phyloP scores from a whole-genome alignment of 2,113 vertebrate species.

The Notothenia rossii region DNA sequence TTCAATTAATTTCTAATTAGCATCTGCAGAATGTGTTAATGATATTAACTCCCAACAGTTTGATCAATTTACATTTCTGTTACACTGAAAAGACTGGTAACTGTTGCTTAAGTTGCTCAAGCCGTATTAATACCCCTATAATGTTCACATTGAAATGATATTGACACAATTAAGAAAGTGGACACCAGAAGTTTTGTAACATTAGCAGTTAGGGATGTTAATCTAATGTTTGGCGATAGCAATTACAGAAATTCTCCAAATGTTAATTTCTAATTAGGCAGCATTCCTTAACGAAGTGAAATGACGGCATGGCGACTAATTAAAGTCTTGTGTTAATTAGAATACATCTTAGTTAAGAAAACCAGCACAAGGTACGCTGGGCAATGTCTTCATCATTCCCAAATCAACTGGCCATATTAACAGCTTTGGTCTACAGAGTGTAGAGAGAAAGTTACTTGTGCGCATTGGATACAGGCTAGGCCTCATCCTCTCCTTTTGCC shows the following conservation, averaged over 20 bases:
- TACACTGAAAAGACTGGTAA: background rate
- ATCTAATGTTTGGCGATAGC: conserved; percentile 46
- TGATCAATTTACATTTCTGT: conserved; percentile 46
- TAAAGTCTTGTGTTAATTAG: conserved; percentile 79
- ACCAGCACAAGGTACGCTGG: conserved; percentile 51
- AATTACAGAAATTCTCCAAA: conserved; percentile 71
- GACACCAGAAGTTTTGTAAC: conserved; percentile 42
- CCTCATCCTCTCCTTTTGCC: conserved; percentile 39
- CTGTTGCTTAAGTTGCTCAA: background rate
- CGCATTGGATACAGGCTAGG: conserved; percentile 36
- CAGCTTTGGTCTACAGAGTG: conserved; percentile 53
- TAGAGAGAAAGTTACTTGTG: conserved; percentile 67
- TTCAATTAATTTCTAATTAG: conserved; percentile 63
- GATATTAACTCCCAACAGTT: conserved; percentile 52
- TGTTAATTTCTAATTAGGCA: conserved; percentile 74
- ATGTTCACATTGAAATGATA: conserved; percentile 52
- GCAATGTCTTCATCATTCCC: conserved; percentile 70
- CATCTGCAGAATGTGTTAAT: conserved; percentile 52
- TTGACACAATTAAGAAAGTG: conserved; percentile 59
- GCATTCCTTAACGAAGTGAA: conserved; percentile 63
- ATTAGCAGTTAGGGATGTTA: conserved; percentile 26
- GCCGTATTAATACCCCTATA: conserved; percentile 3
- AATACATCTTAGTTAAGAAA: conserved; percentile 73
- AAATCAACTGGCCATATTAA: conserved; percentile 71
- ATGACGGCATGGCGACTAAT: conserved; percentile 71